phyloP scores from a whole-genome alignment of 2,113 vertebrate species.

The Panurus biarmicus region DNA sequence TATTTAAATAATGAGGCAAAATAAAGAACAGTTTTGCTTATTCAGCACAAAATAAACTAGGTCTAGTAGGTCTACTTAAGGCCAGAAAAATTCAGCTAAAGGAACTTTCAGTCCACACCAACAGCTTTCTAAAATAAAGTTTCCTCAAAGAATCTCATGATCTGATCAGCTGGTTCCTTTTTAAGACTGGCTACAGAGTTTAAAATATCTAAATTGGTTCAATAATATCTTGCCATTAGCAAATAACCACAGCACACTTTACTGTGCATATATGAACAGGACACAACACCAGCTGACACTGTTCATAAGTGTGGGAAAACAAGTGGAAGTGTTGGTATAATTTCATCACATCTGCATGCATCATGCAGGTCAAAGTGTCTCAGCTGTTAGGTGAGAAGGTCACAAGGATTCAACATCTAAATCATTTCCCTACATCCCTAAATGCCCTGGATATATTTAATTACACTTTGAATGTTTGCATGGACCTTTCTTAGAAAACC shows the following conservation, averaged over 20 bases:
- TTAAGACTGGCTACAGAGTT: background rate
- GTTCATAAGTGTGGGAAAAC: background rate
- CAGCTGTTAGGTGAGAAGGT: background rate
- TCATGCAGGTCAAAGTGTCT: background rate
- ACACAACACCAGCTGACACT: background rate
- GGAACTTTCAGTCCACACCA: background rate
- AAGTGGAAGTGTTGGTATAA: background rate
- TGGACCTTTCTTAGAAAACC: background rate
- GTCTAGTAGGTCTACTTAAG: background rate
- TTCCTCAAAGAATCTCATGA: background rate
- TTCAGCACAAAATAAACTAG: background rate
- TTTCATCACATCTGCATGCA: background rate
- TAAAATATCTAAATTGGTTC: background rate
- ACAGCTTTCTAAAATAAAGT: background rate
- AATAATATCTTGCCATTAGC: background rate
- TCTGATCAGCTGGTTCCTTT: background rate
- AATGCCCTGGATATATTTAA: background rate
- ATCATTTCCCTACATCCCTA: background rate
- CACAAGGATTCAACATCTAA: background rate
- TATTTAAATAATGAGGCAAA: background rate
- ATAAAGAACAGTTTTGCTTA: background rate
- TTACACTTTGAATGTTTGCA: background rate
- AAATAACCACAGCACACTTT: background rate
- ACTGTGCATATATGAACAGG: background rate
- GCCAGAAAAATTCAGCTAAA: background rate